A percentile compares a stretch with the other conserved stretches of the same genome.
phyloP scores from a whole-genome alignment of 2,888 invertebrate species.

The Drosophila kokeensis region DNA sequence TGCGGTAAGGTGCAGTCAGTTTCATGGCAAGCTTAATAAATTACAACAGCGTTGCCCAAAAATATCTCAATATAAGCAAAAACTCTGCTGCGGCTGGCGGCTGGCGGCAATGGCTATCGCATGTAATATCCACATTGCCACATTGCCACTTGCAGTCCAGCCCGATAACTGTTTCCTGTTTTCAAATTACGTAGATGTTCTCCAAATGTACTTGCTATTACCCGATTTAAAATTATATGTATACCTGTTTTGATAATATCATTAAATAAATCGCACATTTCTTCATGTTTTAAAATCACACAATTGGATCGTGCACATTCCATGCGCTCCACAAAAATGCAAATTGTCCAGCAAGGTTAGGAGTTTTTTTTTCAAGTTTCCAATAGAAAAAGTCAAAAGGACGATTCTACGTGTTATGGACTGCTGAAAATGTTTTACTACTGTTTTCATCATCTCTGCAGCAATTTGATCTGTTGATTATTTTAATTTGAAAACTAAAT shows the following conservation, averaged over 20 bases:
- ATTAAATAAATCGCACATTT: neutral
- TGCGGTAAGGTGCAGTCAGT: slow-evolving; percentile 62
- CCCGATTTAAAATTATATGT: neutral
- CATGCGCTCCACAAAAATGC: slow-evolving; percentile 6
- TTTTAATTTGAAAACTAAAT: neutral
- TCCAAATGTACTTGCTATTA: too few species aligned
- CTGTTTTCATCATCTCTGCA: neutral
- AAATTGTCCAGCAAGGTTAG: neutral
- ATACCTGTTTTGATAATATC: neutral
- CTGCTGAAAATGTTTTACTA: neutral
- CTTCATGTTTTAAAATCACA: neutral
- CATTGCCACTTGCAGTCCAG: neutral
- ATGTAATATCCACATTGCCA: slow-evolving; percentile 3
- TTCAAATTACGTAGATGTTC: neutral
- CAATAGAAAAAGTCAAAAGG: slow-evolving; percentile 6
- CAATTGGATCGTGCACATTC: slow-evolving; percentile 21
- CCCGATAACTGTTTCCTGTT: neutral
- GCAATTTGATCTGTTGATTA: slow-evolving; percentile 20
- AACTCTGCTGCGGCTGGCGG: slow-evolving; percentile 1
- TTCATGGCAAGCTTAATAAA: slow-evolving; percentile 52
- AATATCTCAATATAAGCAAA: slow-evolving; percentile 4
- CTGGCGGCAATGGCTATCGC: neutral
- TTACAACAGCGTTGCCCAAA: slow-evolving; percentile 28
- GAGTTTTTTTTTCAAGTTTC: slow-evolving; percentile 5
- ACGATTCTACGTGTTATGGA: slow-evolving; percentile 17